A percentile compares a stretch with the other conserved stretches of the same genome.
phyloP scores from a whole-genome alignment of 53 echinoderm and acorn worm species.

The Holothuria scabra region DNA sequence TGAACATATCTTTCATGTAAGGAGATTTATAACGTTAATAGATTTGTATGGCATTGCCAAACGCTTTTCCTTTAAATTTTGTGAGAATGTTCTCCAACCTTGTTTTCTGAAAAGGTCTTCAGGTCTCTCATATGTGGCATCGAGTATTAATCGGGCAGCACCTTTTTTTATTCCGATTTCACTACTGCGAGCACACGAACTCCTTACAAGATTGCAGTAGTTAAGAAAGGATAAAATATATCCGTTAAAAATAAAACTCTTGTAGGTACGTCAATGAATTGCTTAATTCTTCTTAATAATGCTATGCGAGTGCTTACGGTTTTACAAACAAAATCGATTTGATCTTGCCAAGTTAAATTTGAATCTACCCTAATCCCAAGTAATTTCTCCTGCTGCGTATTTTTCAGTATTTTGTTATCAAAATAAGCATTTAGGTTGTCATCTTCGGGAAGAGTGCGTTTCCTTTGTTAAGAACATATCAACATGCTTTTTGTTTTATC shows the following conservation, averaged over 20 bases:
- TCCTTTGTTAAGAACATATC: neutral
- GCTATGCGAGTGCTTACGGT: neutral
- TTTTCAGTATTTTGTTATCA: neutral
- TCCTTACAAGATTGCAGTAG: neutral
- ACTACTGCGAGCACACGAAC: neutral
- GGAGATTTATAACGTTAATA: too few species aligned
- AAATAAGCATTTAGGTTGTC: neutral
- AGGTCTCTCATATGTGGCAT: too few species aligned
- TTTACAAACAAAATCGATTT: neutral
- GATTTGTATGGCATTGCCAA: too few species aligned
- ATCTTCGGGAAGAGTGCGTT: neutral
- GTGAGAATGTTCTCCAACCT: too few species aligned
- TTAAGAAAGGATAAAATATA: neutral
- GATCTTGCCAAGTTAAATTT: neutral
- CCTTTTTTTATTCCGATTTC: too few species aligned
- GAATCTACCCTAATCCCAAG: neutral
- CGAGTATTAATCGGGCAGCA: too few species aligned
- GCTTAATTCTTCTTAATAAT: neutral
- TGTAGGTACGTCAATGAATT: constrained; percentile 3
- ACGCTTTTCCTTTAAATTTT: too few species aligned
- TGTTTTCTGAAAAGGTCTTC: too few species aligned
- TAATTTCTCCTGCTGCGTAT: constrained; percentile 13
- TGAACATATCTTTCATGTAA: too few species aligned
- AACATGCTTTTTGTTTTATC: neutral
- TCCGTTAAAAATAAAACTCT: constrained; percentile 6